Evolutionary conservation across 2,888 invertebrate species (phyloP).

Genomic region (Gasteruption jaculator): DNA sequence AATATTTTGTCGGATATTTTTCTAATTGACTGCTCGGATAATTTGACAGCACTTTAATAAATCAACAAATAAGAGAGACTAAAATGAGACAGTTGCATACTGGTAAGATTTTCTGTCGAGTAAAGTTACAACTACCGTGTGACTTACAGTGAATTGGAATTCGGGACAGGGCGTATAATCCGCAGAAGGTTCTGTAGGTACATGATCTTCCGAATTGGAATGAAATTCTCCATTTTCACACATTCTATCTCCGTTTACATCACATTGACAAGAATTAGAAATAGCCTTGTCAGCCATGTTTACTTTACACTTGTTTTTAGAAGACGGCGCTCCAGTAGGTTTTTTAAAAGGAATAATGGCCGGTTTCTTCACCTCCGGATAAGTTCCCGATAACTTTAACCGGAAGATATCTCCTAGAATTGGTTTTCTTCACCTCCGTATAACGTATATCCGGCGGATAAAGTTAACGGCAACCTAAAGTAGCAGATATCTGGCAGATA

Average conservation of each 20-base stretch:
- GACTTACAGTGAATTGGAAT: conserved; percentile 41
- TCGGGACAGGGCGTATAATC: conserved; percentile 36
- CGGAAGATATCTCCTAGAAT: no score
- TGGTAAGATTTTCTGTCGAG: not conserved
- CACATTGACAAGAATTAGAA: conserved; percentile 31
- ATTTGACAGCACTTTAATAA: no score
- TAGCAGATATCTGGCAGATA: no score
- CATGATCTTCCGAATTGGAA: conserved; percentile 36
- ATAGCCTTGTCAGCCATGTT: conserved; percentile 44
- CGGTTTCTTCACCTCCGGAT: no score
- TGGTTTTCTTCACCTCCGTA: no score
- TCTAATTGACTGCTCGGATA: not conserved
- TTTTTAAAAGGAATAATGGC: no score
- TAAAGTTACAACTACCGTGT: not conserved
- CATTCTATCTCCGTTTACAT: conserved; percentile 35
- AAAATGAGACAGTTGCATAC: not conserved
- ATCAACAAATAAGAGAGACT: not conserved
- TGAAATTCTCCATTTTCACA: conserved; percentile 34
- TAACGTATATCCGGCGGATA: no score
- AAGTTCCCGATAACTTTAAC: no score
- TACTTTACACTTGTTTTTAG: conserved; percentile 10
- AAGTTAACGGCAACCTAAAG: no score
- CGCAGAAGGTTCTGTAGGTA: conserved; percentile 25
- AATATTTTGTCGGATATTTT: not conserved
- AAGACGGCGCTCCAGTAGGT: no score